Evolutionary conservation across 2,113 vertebrate genomes (phyloP), one percentile per base, ranked within the genome.

Genomic region (Phylloscopus whistleri): DNA sequence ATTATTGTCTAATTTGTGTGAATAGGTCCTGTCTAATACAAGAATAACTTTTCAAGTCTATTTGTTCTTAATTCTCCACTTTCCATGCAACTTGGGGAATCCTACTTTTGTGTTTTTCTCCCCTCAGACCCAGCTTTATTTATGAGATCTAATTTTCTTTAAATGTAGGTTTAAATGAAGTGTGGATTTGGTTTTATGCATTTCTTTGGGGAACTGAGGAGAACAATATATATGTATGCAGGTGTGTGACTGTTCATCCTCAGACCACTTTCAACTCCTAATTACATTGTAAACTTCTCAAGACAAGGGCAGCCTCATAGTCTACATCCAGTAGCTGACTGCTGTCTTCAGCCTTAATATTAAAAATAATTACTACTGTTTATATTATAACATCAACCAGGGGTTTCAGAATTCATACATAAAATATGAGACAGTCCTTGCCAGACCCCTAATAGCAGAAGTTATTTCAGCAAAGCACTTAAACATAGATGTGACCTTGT

Each of bases 361-460:
- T 89, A 94, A 84, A 90, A 94, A 93, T 86, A 95, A 95, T 95
- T 93, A 90, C 83, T 77, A 22, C 62, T 72, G 84, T 95, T 94
- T 85, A 84, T 93, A 62, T 52, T 87, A 69, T 39, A 94, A 58
- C 74, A 82, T 82, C 91, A 94, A 44, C 67, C 9, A 62, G 81
- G 46, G 89, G 85, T 49, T 91, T 93, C 62, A 72, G 51, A 84
- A 69, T 91, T 91, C 89, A 95, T 94, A 59, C 74, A 95, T 95
- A 95, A 96, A 94, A 91, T 82, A 95, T 89, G 93, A 96, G 94
- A 64, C n/a, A 91, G 81, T 49, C 58, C 77, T 82, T 82, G 27
- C 77, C 49, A 70, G 73, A 87, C 28, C 53, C 49, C 64, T 94
- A 76, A 77, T 26, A 84, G 77, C 69, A 82, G 16, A 89, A 94